Percentiles rank a stretch among this genome's conserved stretches.
phyloP scores from a whole-genome alignment of 2,113 vertebrate species.

The Theropithecus gelada region DNA sequence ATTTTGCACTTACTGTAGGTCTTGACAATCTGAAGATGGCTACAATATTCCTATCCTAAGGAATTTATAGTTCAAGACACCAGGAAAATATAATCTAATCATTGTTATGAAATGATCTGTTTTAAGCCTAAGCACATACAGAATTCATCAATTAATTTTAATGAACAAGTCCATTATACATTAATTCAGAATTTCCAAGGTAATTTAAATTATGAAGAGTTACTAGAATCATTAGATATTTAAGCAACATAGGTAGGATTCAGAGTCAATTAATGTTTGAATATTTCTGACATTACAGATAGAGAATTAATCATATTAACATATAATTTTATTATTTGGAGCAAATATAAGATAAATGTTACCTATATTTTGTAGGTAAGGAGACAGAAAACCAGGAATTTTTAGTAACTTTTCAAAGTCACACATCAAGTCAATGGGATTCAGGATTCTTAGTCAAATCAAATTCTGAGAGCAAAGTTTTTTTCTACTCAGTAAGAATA shows the following conservation, averaged over 20 bases:
- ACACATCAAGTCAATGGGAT: not conserved
- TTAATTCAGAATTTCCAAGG: not conserved
- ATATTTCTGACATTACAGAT: not conserved
- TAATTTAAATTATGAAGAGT: not conserved
- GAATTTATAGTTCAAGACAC: not conserved
- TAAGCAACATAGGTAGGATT: not conserved
- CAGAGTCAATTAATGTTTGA: not conserved
- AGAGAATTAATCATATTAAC: not conserved
- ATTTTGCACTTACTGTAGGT: not conserved
- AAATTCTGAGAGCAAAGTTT: not conserved
- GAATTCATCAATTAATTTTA: conserved; percentile 6
- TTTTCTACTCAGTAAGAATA: not conserved
- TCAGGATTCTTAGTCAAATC: not conserved
- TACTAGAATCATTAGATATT: not conserved
- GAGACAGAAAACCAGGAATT: not conserved
- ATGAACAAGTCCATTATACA: not conserved
- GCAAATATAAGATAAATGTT: not conserved
- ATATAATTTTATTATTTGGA: not conserved
- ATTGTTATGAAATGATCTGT: not conserved
- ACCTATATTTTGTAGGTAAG: not conserved
- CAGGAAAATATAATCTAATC: not conserved
- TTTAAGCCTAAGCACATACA: not conserved
- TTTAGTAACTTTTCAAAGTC: not conserved
- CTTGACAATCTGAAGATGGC: not conserved
- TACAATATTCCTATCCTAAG: not conserved